Evolutionary conservation across 2,888 invertebrate genomes (phyloP), one percentile per base, ranked within the genome.

Genomic region (Mythimna loreyi): DNA sequence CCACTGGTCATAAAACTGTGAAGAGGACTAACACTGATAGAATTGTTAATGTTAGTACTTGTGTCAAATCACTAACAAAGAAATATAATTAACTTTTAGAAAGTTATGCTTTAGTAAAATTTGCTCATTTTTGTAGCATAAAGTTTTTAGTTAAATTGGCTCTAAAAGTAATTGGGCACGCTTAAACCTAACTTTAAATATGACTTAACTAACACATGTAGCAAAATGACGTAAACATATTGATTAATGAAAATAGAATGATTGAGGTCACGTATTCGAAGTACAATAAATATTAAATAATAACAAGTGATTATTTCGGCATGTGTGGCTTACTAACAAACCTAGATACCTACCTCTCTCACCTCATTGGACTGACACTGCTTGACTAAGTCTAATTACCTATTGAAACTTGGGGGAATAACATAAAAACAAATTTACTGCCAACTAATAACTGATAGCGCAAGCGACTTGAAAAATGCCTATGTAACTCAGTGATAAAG

Each of bases 161-260:
- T 50, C 7, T 8, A n/a, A 30, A 7, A 1, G 8, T 36, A 19
- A 19, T 16, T 52, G 19, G 8, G 8, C 19, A 19, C 4, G 8
- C 19, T 23, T 7, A 5, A 23, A 52, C 3, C 28, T 8, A 50
- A 30, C 30, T 30, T 50, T n/a, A 7, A n/a, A 30, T 30, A 21
- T 52, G 16, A 33, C n/a, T 1, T n/a, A 11, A 52, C 21, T 11
- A 40, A 40, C 1, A 16, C 5, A 40, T 5, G 4, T 40, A 13
- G n/a, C 25, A 30, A n/a, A 30, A 30, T 53, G 53, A 53, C 30
- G n/a, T 53, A 30, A 43, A 66, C 9, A 33, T 45, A 28, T 19
- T 47, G 30, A 21, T 33, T 43, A 33, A 59, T 70, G 5, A 70
- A 50, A 50, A 59, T 36, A 21, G 25, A 33, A 52, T 60, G 19